A percentile compares a stretch with the other conserved stretches of the same genome.
phyloP scores from a whole-genome alignment of 2,888 invertebrate genomes.

The Sinhomidia bicolor region DNA sequence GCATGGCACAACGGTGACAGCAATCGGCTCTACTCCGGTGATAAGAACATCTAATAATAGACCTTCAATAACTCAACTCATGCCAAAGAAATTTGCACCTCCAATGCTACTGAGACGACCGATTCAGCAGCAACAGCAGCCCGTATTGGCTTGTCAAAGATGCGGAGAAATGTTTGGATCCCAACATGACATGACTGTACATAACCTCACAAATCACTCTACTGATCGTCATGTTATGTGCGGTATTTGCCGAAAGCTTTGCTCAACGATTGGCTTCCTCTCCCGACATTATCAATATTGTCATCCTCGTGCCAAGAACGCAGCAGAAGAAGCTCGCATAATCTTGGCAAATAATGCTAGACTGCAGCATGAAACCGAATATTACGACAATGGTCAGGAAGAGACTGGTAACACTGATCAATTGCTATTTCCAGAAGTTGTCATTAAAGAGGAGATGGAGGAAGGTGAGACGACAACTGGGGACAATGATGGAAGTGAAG shows the following conservation, averaged over 20 bases:
- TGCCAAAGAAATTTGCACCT: slow-evolving; percentile 1
- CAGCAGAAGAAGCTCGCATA: slow-evolving; percentile 65
- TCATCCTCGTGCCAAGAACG: slow-evolving; percentile 57
- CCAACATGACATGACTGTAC: slow-evolving; percentile 59
- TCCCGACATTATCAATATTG: slow-evolving; percentile 67
- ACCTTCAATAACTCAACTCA: neutral
- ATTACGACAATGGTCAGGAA: slow-evolving; percentile 8
- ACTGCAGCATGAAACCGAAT: neutral
- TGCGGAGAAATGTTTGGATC: slow-evolving; percentile 49
- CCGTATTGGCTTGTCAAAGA: slow-evolving; percentile 15
- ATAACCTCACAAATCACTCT: slow-evolving; percentile 34
- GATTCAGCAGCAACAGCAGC: neutral
- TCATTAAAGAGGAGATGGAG: slow-evolving; percentile 57
- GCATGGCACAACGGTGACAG: slow-evolving; percentile 38
- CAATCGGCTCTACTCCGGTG: neutral
- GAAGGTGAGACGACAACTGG: neutral
- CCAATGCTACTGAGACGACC: slow-evolving; percentile 5
- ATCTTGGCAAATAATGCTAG: neutral
- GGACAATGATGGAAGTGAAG: slow-evolving; percentile 36
- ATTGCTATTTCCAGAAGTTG: slow-evolving; percentile 47
- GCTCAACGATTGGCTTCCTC: slow-evolving; percentile 64
- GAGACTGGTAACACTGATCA: neutral
- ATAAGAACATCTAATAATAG: neutral
- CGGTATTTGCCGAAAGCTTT: slow-evolving; percentile 57
- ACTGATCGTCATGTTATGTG: slow-evolving; percentile 31